Evolutionary conservation across 2,888 invertebrate genomes (phyloP), one percentile per base, ranked within the genome.

Genomic region (Lapara coniferarum): DNA sequence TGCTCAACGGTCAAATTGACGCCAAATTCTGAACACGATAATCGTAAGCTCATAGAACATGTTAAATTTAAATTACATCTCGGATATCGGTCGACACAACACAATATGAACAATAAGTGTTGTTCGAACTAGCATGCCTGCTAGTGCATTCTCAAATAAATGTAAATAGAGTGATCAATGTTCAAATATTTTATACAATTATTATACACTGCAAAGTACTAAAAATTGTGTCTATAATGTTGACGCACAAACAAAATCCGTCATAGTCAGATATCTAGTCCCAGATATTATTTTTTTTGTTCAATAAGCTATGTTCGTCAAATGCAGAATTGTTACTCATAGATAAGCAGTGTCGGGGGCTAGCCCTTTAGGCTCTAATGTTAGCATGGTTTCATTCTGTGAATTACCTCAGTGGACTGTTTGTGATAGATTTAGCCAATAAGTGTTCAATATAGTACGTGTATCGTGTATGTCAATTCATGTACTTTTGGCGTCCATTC

Each of bases 381-480:
- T 66, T 78, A 78, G 80, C 79, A 81, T 78, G 82, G 83, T 83
- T 89, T 88, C 85, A 86, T 87, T 87, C 83, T 89, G 87, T 89
- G 82, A 87, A 90, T 89, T 91, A 93, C 92, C 92, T 93, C 93
- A 91, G 89, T 89, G 90, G 87, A 89, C 89, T 90, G 84, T 89
- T 89, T 93, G 92, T 93, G 92, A 92, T 93, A 92, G 91, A 88
- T 90, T 89, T 93, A 93, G 92, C 92, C 92, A 86, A 86, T 93
- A 93, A 92, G 93, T 93, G 93, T 93, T 93, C 93, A 92, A 87
- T 87, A 85, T 89, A 90, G 83, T 88, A 88, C 82, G 82, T 88
- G 83, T 89, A 87, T 85, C 82, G 80, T 82, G 76, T 90, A 90
- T 88, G 92, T 92, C 89, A 92, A 91, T 91, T 92, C 85, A 83